Base-by-base conservation (phyloP, 1,140 invertebrate species). In the Stegodyphus dumicola region DNA sequence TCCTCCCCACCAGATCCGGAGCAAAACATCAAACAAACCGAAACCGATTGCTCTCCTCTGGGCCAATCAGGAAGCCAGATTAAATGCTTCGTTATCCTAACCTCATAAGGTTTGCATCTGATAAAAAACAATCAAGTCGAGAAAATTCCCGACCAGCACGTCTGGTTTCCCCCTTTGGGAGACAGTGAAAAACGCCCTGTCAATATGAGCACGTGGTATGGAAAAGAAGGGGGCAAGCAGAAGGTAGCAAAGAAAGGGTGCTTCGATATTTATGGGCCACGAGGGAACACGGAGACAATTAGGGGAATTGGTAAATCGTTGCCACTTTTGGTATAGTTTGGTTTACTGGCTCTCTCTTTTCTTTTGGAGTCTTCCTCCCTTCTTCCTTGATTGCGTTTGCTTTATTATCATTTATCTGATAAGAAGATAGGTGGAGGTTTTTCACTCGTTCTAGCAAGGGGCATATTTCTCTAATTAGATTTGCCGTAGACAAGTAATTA, bases 291-390 rank as follows among this genome's bases (percentile, higher is more conserved):
- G 10, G 70, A 73, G 70, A 52, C 70, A 73, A 73, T 73, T 73
- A 73, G 70, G 70, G 70, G 70, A 73, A 73, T 73, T 73, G 70
- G 70, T 73, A 73, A 73, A 73, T 52, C 70, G 70, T 73, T 73
- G 15, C 15, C 70, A 17, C 17, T 73, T 18, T 52, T 18, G 15
- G 51, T 53, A 73, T 52, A n/a, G 49, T 52, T 9, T 52, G 49
- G 70, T 17, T 52, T 73, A 52, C 53, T 15, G 70, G 49, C 15
- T 53, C 53, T 73, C 70, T 73, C 53, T 73, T n/a, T 5, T 52
- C 49, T n/a, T 73, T 17, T 52, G 13, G n/a, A 3, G 49, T 17
- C 11, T 17, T 53, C 17, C 53, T 53, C 33, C 33, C 33, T 33
- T 33, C 33, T 33, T 33, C 33, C 33, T 33, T 33, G 33, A 33